Conservation (phyloP, 1,140 invertebrate species). For the Dysdera silvatica region DNA sequence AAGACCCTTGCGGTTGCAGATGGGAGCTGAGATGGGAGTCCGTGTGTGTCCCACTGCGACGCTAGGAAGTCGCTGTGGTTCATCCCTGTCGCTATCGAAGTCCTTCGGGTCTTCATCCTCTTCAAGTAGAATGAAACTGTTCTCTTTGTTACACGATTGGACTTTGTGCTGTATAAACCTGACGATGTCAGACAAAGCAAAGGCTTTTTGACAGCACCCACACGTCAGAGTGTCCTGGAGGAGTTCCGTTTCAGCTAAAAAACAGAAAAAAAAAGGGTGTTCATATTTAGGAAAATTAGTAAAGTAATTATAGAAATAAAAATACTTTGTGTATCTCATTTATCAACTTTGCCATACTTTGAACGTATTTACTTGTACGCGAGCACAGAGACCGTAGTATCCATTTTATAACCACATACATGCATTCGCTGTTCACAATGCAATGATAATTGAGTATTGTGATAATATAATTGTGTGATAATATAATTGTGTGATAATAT, state of each 20-base stretch:
- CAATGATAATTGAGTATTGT: no score
- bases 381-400: no score
- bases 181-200: conserved; percentile 86
- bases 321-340: no score
- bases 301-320: no score
- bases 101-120: conserved; percentile 5
- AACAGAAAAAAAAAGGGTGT: not conserved
- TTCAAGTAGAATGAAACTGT: conserved; percentile 49
- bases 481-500: no score
- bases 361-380: no score
- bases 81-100: conserved; percentile 12
- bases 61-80: not conserved
- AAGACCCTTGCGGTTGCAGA: conserved; percentile 22
- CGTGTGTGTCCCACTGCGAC: not conserved
- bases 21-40: conserved; percentile 22
- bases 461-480: no score
- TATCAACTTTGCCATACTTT: no score
- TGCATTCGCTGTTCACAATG: no score
- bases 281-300: not conserved
- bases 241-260: conserved; percentile 23
- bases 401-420: no score
- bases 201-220: conserved; percentile 80
- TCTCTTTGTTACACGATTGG: conserved; percentile 42
- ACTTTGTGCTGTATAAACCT: conserved; percentile 94
- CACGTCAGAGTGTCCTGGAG: conserved; percentile 77